Evolutionary conservation across 2,113 vertebrate genomes (phyloP).

Genomic region (Nesogale talazaci): DNA sequence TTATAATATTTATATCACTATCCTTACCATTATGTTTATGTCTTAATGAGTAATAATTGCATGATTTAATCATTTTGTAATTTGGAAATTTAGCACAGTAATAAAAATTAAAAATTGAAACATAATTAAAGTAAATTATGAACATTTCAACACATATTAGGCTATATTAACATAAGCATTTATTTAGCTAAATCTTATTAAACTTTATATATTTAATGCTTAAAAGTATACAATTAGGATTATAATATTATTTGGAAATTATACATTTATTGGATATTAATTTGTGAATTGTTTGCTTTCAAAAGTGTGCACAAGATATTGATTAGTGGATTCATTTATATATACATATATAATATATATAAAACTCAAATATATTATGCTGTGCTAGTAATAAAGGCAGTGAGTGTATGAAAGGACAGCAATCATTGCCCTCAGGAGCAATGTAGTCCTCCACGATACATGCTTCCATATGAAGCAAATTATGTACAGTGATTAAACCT

Average conservation of each 20-base stretch:
- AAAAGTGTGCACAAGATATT: background rate
- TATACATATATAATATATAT: background rate
- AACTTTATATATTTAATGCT: background rate
- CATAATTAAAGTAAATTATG: background rate
- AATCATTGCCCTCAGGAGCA: background rate
- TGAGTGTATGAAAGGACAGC: background rate
- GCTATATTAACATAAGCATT: background rate
- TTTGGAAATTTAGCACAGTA: background rate
- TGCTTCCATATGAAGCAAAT: background rate
- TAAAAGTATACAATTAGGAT: background rate
- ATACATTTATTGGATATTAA: background rate
- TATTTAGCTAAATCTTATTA: background rate
- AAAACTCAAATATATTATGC: background rate
- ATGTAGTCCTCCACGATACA: background rate
- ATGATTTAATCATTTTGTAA: background rate
- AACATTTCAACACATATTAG: background rate
- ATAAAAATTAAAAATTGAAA: background rate
- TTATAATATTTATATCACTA: background rate
- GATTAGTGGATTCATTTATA: background rate
- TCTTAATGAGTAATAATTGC: background rate
- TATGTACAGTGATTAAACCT: slow-evolving; percentile 7
- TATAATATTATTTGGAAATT: background rate
- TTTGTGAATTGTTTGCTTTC: background rate
- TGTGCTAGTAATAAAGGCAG: background rate
- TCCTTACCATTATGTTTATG: background rate